These are phyloP conservation scores for Platycercus adscitus DNA, from an alignment of 2,113 vertebrate species.

Conservation along the genomic window DNA sequence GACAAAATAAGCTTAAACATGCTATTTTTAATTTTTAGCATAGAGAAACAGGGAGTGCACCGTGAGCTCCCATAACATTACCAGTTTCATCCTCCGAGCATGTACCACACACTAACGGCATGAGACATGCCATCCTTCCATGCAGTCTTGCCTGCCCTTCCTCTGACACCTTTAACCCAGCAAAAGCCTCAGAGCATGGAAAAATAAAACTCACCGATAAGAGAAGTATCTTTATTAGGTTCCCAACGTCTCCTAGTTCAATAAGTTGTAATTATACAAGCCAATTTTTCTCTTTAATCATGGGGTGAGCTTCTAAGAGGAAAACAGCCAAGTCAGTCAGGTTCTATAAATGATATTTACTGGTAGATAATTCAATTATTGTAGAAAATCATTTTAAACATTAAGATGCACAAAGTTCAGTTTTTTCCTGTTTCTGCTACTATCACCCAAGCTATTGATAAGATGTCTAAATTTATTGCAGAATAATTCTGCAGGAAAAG, in stretches of 20 bases:
- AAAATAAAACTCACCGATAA: background rate
- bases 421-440: conserved; percentile 89
- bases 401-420: conserved; percentile 90
- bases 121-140: background rate
- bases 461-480: conserved; percentile 99
- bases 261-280: background rate
- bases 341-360: conserved; percentile 74
- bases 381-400: conserved; percentile 94
- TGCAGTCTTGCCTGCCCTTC: background rate
- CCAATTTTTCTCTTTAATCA: conserved; percentile 64
- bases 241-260: conserved; percentile 6
- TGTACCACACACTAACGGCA: background rate
- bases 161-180: accelerated
- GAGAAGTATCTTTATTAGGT: background rate
- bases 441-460: conserved; percentile 99
- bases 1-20: background rate
- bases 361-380: conserved; percentile 93
- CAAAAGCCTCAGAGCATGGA: background rate
- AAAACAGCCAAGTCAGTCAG: conserved; percentile 47
- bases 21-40: background rate
- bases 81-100: background rate
- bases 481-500: conserved; percentile 99
- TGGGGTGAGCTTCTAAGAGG: conserved; percentile 49
- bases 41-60: background rate
- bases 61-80: background rate